Conservation (phyloP, 2,113 vertebrate genomes). For the Marmota monax region DNA sequence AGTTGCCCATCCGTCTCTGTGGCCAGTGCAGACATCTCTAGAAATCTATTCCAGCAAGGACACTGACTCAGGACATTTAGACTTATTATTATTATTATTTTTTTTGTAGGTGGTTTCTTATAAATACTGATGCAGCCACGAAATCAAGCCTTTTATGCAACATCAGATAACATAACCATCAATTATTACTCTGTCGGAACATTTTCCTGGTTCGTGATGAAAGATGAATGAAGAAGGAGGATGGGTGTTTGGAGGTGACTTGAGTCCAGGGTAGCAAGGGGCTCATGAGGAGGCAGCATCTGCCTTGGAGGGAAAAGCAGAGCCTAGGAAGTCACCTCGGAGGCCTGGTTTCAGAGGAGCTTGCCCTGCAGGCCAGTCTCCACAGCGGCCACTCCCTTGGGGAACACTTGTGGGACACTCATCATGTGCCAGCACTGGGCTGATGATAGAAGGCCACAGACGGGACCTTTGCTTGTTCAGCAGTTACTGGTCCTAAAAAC, state of each 20-base stretch:
- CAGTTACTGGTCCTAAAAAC: neutral
- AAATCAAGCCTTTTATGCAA: conserved; percentile 80
- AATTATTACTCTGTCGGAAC: conserved; percentile 84
- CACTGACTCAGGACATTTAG: conserved; percentile 70
- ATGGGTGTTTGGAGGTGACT: conserved; percentile 73
- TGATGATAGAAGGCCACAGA: neutral
- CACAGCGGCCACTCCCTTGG: neutral
- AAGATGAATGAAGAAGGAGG: conserved; percentile 83
- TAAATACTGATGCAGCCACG: conserved; percentile 68
- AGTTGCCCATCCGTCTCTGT: conserved; percentile 40
- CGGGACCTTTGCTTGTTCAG: neutral
- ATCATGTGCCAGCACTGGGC: neutral
- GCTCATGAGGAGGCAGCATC: conserved; percentile 1
- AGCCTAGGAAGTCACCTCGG: neutral
- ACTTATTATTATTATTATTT: neutral
- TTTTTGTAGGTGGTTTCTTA: conserved; percentile 32
- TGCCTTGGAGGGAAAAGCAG: neutral
- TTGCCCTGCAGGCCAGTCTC: neutral
- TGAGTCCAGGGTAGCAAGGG: conserved; percentile 67
- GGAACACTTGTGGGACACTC: neutral
- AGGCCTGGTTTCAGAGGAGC: conserved; percentile 24
- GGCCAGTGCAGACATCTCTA: neutral
- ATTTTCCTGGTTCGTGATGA: conserved; percentile 75
- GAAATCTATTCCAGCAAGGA: conserved; percentile 44
- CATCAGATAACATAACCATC: conserved; percentile 79